Evolutionary conservation across 2,113 vertebrate species (phyloP).

Genomic region (Macaca nemestrina): DNA sequence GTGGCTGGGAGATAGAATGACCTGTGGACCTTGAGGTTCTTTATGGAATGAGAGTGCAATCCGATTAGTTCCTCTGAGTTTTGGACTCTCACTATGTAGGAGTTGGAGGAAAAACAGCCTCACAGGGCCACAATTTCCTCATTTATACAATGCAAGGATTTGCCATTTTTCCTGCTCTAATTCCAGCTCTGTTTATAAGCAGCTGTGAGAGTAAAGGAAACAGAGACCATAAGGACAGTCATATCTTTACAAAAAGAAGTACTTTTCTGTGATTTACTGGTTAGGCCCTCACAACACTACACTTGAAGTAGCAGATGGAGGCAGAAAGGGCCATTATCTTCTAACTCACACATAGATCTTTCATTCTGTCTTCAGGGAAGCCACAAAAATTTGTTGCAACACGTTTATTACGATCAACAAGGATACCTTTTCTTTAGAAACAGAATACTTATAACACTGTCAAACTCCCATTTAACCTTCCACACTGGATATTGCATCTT

Average conservation of each 20-base stretch:
- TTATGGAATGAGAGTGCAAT: background rate
- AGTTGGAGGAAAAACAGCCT: background rate
- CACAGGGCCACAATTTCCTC: background rate
- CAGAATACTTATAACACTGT: background rate
- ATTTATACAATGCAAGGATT: conserved; percentile 16
- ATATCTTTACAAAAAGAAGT: conserved; percentile 30
- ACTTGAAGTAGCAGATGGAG: conserved; percentile 37
- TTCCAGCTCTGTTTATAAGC: conserved; percentile 19
- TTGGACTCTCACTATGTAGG: background rate
- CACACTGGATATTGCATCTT: background rate
- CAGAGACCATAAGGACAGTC: background rate
- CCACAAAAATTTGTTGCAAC: background rate
- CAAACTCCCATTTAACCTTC: background rate
- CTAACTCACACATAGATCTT: conserved; percentile 4
- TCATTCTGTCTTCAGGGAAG: conserved; percentile 40
- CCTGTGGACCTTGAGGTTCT: background rate
- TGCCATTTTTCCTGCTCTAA: background rate
- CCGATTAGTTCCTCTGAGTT: background rate
- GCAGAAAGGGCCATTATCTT: conserved; percentile 37
- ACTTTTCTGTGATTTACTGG: conserved; percentile 47
- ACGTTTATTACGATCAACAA: conserved; percentile 16
- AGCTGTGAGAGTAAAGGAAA: conserved; percentile 41
- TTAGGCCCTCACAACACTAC: background rate
- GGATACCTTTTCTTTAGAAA: conserved; percentile 24
- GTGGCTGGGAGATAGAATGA: background rate